Evolutionary conservation across 2,888 invertebrate genomes (phyloP).

Genomic region (Idaea straminata): DNA sequence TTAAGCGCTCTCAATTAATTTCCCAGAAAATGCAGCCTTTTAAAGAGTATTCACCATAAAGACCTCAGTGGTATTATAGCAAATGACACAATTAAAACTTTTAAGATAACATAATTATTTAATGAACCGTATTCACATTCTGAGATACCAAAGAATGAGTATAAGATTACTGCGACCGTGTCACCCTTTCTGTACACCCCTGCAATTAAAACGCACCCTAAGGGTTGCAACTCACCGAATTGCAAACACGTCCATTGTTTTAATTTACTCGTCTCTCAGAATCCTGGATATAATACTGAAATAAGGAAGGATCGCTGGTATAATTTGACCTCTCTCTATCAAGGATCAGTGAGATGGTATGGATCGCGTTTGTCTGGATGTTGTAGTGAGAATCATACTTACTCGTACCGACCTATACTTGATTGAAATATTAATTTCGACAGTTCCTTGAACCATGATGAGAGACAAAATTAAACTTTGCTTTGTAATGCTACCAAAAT

Average conservation of each 20-base stretch:
- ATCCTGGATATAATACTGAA: slow-evolving; percentile 61
- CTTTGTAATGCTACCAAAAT: neutral
- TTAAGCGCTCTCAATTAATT: neutral
- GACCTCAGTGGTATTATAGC: slow-evolving; percentile 3
- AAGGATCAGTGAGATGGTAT: slow-evolving; percentile 20
- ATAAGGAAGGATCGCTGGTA: slow-evolving; percentile 47
- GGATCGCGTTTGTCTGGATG: slow-evolving; percentile 44
- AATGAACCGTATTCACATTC: slow-evolving; percentile 48
- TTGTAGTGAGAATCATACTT: slow-evolving; percentile 38
- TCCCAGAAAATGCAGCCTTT: neutral
- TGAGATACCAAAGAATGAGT: slow-evolving; percentile 50
- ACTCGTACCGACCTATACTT: slow-evolving; percentile 46
- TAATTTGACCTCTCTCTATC: slow-evolving; percentile 38
- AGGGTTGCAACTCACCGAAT: slow-evolving; percentile 75
- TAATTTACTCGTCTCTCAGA: slow-evolving; percentile 65
- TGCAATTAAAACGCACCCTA: slow-evolving; percentile 77
- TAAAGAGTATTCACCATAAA: neutral
- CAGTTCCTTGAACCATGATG: slow-evolving; percentile 31
- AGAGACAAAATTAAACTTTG: slow-evolving; percentile 22
- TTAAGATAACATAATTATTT: slow-evolving; percentile 46
- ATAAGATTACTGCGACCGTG: slow-evolving; percentile 44
- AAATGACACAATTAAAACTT: slow-evolving; percentile 34
- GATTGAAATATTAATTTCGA: slow-evolving; percentile 70
- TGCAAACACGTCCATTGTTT: slow-evolving; percentile 78
- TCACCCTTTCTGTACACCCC: slow-evolving; percentile 47